A percentile compares a stretch with the other conserved stretches of the same genome.
Evolutionary conservation across 2,113 vertebrate genomes (phyloP).

Genomic region (Centropristis striata): DNA sequence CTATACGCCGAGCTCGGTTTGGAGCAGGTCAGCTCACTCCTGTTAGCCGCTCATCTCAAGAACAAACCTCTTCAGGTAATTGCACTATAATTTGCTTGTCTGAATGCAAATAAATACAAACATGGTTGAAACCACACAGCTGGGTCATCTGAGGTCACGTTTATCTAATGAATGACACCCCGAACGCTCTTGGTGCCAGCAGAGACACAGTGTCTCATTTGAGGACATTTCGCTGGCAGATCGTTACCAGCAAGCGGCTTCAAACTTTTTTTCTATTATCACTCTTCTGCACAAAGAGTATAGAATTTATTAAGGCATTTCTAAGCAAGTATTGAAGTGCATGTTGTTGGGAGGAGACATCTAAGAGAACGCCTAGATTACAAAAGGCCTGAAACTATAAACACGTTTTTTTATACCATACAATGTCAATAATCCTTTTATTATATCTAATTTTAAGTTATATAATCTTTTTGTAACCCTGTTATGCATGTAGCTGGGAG

Average conservation of each 20-base stretch:
- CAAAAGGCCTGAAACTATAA: neutral
- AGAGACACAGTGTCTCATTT: neutral
- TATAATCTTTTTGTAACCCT: neutral
- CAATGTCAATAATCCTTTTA: neutral
- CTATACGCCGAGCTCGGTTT: conserved; percentile 26
- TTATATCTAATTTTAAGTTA: neutral
- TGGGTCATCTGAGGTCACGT: neutral
- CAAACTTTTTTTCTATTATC: neutral
- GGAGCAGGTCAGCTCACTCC: conserved; percentile 49
- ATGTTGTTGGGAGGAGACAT: neutral
- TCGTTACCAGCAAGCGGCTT: neutral
- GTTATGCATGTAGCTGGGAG: no score
- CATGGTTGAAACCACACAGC: neutral
- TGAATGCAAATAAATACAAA: conserved; percentile 19
- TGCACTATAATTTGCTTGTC: neutral
- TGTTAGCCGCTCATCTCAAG: conserved; percentile 14
- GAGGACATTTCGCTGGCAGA: conserved; percentile 1
- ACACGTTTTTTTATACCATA: neutral
- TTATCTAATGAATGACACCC: neutral
- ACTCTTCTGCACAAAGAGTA: neutral
- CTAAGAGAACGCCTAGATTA: neutral
- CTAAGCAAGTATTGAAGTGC: neutral
- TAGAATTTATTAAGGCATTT: neutral
- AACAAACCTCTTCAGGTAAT: conserved; percentile 22
- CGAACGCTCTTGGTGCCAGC: neutral